phyloP scores from a whole-genome alignment of 2,113 vertebrate genomes.

The Malurus elegans region DNA sequence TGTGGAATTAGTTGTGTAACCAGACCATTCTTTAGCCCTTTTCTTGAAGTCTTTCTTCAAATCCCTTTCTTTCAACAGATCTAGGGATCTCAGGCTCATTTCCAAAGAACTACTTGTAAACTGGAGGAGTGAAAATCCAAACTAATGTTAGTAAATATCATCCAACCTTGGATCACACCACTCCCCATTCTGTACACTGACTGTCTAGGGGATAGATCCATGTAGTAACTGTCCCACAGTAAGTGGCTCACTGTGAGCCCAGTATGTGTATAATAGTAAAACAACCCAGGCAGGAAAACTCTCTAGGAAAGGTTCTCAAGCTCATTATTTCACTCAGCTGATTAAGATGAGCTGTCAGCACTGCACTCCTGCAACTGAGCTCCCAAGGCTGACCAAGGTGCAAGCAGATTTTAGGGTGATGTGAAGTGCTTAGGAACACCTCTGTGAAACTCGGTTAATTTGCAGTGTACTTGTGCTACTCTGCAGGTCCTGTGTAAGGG shows the following conservation, averaged over 20 bases:
- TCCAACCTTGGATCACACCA: not conserved
- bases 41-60: not conserved
- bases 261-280: not conserved
- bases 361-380: rapidly evolving
- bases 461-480: not conserved
- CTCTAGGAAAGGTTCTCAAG: not conserved
- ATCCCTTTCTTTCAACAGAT: not conserved
- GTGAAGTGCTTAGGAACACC: not conserved
- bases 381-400: not conserved
- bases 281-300: not conserved
- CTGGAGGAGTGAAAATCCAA: not conserved
- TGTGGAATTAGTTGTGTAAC: not conserved
- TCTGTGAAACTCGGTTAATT: not conserved
- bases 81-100: not conserved
- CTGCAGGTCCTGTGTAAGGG: not conserved
- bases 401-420: not conserved
- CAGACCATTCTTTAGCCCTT: not conserved
- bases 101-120: not conserved
- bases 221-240: not conserved
- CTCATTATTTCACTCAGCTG: not conserved
- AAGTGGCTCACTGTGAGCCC: not conserved
- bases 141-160: not conserved
- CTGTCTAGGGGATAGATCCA: not conserved
- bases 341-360: not conserved
- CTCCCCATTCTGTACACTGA: not conserved